phyloP scores from a whole-genome alignment of 2,113 vertebrate genomes.

The Petrocephalus microphthalmus region DNA sequence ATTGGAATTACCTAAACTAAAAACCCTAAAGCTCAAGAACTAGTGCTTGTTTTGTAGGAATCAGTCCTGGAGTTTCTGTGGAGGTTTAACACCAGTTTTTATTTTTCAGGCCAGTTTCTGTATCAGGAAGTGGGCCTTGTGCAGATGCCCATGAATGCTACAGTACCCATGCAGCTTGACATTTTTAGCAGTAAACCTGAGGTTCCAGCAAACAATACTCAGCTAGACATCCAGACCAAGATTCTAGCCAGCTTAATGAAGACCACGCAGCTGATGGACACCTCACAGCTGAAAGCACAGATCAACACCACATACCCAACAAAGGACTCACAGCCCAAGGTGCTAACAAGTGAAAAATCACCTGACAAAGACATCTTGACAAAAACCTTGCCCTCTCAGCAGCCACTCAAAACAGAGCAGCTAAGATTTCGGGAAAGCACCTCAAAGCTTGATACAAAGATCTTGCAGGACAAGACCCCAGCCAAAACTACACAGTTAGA shows the following conservation, averaged over 20 bases:
- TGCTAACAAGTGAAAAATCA: neutral
- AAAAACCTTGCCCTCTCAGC: neutral
- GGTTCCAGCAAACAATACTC: neutral
- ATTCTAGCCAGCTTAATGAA: neutral
- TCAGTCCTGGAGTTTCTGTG: neutral
- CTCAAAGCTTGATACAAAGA: neutral
- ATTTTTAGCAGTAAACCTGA: neutral
- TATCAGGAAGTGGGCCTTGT: conserved; percentile 69
- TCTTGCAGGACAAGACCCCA: neutral
- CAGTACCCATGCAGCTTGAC: neutral
- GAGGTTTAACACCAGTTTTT: neutral
- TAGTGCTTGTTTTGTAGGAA: neutral
- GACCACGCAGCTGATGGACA: neutral
- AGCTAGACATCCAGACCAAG: neutral
- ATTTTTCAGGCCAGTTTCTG: conserved; percentile 83
- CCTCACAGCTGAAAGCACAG: neutral
- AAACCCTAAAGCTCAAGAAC: neutral
- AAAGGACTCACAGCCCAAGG: neutral
- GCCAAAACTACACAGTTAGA: neutral
- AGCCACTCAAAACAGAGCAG: neutral
- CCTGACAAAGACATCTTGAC: neutral
- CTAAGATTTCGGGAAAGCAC: neutral
- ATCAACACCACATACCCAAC: neutral
- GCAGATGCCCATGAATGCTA: conserved; percentile 25
- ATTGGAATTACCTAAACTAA: neutral